These are phyloP conservation scores for Trypoxylon attenuatum DNA, from an alignment of 2,888 invertebrate genomes.

Conservation along the genomic window DNA sequence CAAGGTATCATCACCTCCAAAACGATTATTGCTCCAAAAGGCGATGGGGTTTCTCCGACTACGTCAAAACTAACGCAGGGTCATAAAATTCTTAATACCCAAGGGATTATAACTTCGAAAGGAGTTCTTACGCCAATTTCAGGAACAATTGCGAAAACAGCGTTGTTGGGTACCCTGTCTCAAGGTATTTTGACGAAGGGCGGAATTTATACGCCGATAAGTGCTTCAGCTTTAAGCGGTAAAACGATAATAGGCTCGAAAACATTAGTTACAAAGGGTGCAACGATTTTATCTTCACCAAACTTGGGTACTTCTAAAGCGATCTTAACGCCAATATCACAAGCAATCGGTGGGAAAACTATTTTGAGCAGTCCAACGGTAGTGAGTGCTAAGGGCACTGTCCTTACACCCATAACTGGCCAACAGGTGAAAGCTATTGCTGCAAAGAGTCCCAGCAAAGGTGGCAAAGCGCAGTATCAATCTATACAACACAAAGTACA, in stretches of 20 bases:
- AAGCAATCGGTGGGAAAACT: slow-evolving; percentile 57
- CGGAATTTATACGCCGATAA: slow-evolving; percentile 63
- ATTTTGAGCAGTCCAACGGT: slow-evolving; percentile 60
- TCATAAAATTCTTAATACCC: slow-evolving; percentile 69
- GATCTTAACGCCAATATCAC: slow-evolving; percentile 60
- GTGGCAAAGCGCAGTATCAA: slow-evolving; percentile 65
- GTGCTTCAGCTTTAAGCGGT: slow-evolving; percentile 54
- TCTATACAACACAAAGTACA: slow-evolving; percentile 62
- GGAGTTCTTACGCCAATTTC: slow-evolving; percentile 74
- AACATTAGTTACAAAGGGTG: slow-evolving; percentile 59
- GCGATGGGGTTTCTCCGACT: slow-evolving; percentile 67
- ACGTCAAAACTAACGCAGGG: slow-evolving; percentile 73
- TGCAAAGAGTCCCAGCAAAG: slow-evolving; percentile 61
- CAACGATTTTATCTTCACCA: slow-evolving; percentile 61
- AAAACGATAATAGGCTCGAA: slow-evolving; percentile 65
- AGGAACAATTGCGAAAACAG: slow-evolving; percentile 57
- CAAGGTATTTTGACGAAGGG: slow-evolving; percentile 63
- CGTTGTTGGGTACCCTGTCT: slow-evolving; percentile 56
- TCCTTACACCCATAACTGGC: slow-evolving; percentile 71
- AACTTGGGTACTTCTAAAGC: slow-evolving; percentile 58
- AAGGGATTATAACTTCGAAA: slow-evolving; percentile 68
- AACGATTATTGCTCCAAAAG: slow-evolving; percentile 63
- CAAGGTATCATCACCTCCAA: slow-evolving; percentile 57
- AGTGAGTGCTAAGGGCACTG: slow-evolving; percentile 62
- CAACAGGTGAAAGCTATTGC: slow-evolving; percentile 72